These are phyloP conservation scores for Sinohyriopsis cumingii DNA, from an alignment of 2,888 invertebrate species.

Conservation along the genomic window DNA sequence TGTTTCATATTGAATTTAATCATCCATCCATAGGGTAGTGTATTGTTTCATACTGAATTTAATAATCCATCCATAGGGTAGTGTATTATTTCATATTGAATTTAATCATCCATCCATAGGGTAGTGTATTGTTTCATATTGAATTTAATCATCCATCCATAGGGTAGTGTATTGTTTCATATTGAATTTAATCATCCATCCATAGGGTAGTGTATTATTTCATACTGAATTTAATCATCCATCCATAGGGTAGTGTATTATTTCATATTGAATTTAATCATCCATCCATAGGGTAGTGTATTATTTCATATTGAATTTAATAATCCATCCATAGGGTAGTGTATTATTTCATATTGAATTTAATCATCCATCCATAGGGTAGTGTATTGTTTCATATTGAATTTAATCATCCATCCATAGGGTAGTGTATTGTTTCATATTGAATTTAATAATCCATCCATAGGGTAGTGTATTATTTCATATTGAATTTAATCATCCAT, in stretches of 20 bases:
- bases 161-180: slow-evolving; percentile 73
- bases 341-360: too few relatives aligned
- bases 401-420: slow-evolving; percentile 82
- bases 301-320: too few relatives aligned
- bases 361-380: slow-evolving; percentile 85
- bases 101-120: slow-evolving; percentile 82
- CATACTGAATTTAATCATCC: slow-evolving; percentile 76
- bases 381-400: slow-evolving; percentile 26
- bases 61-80: slow-evolving; percentile 83
- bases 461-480: slow-evolving; percentile 75
- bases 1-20: neutral
- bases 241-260: slow-evolving; percentile 78
- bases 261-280: slow-evolving; percentile 73
- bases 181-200: slow-evolving; percentile 79
- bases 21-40: slow-evolving; percentile 85
- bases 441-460: slow-evolving; percentile 77
- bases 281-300: slow-evolving; percentile 81
- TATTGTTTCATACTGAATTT: too few relatives aligned
- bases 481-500: slow-evolving; percentile 77
- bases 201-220: slow-evolving; percentile 76
- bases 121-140: slow-evolving; percentile 71
- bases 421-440: slow-evolving; percentile 72
- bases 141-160: slow-evolving; percentile 81
- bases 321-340: slow-evolving; percentile 83
- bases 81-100: slow-evolving; percentile 10